A percentile compares a stretch with the other conserved stretches of the same genome.
These are phyloP conservation scores for roundworm (Caenorhabditis elegans) DNA, from an alignment of 1,140 invertebrate species.

Conservation along the genomic window DNA sequence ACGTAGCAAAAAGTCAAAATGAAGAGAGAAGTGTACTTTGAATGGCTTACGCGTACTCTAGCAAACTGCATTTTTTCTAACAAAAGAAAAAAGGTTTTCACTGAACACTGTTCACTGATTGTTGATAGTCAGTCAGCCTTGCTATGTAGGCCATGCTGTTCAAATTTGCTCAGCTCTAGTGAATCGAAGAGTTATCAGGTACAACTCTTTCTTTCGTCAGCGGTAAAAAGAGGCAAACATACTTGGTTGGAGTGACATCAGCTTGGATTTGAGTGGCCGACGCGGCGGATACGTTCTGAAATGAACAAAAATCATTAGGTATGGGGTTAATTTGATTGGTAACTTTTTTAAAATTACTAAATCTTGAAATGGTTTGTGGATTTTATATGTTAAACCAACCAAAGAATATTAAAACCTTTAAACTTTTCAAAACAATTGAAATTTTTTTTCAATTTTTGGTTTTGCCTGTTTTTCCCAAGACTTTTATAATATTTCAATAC, in stretches of 20 bases:
- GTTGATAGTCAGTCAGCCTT: conserved; percentile 3
- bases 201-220: neutral
- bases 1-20: neutral
- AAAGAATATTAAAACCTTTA: no score
- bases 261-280: conserved; percentile 29
- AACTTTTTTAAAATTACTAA: no score
- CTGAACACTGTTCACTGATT: neutral
- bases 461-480: no score
- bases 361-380: no score
- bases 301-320: conserved; percentile 8
- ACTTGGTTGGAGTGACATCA: conserved; percentile 31
- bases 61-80: neutral
- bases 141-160: conserved; percentile 19
- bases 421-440: no score
- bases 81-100: neutral
- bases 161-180: conserved; percentile 9
- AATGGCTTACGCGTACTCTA: neutral
- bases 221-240: neutral
- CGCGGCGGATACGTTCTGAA: conserved; percentile 26
- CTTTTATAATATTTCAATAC: no score
- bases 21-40: no score
- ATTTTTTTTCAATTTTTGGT: no score
- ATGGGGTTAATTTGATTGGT: no score
- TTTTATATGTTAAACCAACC: no score
- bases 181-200: neutral